Evolutionary conservation across 1,140 invertebrate species (phyloP).

Genomic region (Hylaeus anthracinus): DNA sequence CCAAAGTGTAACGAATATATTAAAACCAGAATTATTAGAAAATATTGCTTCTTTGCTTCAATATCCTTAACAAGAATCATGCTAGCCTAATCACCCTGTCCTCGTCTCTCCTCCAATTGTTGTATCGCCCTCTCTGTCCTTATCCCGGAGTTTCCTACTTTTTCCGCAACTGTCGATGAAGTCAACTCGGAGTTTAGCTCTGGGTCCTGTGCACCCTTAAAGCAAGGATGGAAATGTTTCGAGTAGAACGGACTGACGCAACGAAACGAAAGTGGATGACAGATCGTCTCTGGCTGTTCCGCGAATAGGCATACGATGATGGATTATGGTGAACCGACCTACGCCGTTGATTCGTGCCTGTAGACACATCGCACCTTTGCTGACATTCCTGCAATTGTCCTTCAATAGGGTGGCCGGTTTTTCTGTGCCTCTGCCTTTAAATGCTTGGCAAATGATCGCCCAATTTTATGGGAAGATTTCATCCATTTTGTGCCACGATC

Average conservation of each 20-base stretch:
- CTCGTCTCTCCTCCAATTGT: too few relatives aligned
- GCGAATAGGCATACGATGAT: conserved; percentile 77
- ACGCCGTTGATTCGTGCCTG: conserved; percentile 58
- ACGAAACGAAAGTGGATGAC: conserved; percentile 77
- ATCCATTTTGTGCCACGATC: neutral
- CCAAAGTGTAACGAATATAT: too few relatives aligned
- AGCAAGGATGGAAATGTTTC: conserved; percentile 46
- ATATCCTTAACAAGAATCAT: too few relatives aligned
- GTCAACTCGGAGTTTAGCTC: too few relatives aligned
- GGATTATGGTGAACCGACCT: conserved; percentile 70
- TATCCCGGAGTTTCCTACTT: too few relatives aligned
- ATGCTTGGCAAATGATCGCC: conserved; percentile 65
- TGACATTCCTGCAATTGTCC: conserved; percentile 62
- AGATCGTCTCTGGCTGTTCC: conserved; percentile 75
- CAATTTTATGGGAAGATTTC: conserved; percentile 68
- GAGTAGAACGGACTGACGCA: conserved; percentile 65
- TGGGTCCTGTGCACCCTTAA: too few relatives aligned
- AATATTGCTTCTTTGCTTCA: too few relatives aligned
- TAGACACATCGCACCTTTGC: conserved; percentile 60
- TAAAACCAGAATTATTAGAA: too few relatives aligned
- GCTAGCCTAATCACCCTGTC: too few relatives aligned
- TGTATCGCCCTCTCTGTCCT: too few relatives aligned
- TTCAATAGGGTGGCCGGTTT: conserved; percentile 39
- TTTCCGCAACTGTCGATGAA: too few relatives aligned
- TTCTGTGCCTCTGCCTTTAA: conserved; percentile 42